phyloP scores from a whole-genome alignment of 2,797 vertebrate species.

The Melanotaenia boesemani region DNA sequence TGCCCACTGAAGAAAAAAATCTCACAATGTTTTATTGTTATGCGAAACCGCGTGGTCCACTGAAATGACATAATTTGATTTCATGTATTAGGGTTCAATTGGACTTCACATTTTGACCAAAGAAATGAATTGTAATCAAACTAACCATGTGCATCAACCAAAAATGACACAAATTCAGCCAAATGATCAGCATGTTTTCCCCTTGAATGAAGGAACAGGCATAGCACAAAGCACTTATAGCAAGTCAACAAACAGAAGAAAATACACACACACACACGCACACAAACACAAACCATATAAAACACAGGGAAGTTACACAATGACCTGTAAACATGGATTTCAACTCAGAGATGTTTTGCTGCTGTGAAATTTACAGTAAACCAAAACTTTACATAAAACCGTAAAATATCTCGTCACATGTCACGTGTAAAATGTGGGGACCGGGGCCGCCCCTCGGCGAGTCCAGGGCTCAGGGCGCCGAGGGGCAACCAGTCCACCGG shows the following conservation, averaged over 20 bases:
- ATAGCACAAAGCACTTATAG: background rate
- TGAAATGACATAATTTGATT: slow-evolving; percentile 37
- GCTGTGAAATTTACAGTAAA: no score
- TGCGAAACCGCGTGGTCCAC: slow-evolving; percentile 2
- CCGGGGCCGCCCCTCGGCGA: no score
- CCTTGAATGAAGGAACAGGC: background rate
- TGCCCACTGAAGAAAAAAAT: slow-evolving; percentile 8
- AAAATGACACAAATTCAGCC: slow-evolving; percentile 42
- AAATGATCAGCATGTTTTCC: slow-evolving; percentile 17
- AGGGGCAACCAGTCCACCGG: no score
- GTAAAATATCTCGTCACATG: no score
- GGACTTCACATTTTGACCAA: slow-evolving; percentile 3
- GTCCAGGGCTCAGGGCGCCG: no score
- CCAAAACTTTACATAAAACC: no score
- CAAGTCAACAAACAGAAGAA: slow-evolving; percentile 22
- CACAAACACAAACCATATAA: background rate
- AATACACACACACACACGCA: background rate
- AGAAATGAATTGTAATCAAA: slow-evolving; percentile 35
- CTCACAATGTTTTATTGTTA: slow-evolving; percentile 19
- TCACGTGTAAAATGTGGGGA: no score
- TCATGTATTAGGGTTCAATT: slow-evolving; percentile 28
- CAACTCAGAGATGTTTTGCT: no score
- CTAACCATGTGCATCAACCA: slow-evolving; percentile 21
- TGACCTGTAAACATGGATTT: no score
- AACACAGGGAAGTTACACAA: background rate